Evolutionary conservation across 1,140 invertebrate species (phyloP).

Genomic region (Hermatobates lingyangjiaoensis): DNA sequence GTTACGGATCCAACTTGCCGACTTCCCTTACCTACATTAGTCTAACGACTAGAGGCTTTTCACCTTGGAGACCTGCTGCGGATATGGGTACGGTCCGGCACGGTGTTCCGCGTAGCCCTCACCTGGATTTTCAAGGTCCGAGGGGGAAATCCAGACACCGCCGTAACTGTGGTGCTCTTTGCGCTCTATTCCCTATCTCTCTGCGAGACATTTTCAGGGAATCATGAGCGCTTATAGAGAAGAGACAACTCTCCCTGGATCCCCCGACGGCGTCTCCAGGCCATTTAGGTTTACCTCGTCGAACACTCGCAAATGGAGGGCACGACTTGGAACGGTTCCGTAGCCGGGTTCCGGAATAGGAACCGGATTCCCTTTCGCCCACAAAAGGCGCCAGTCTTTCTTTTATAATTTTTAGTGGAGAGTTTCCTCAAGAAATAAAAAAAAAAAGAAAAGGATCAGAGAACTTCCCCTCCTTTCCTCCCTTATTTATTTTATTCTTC

Average conservation of each 20-base stretch:
- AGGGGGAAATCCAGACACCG: slow-evolving; percentile 42
- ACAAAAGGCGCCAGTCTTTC: no score
- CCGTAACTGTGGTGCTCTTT: slow-evolving; percentile 47
- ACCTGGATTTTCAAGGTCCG: slow-evolving; percentile 59
- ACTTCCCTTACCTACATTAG: slow-evolving; percentile 78
- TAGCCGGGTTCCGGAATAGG: not conserved
- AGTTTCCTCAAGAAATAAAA: no score
- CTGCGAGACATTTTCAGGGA: slow-evolving; percentile 52
- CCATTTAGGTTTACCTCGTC: slow-evolving; percentile 37
- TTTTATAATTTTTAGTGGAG: no score
- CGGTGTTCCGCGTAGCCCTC: slow-evolving; percentile 45
- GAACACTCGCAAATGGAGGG: not conserved
- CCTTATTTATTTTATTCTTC: no score
- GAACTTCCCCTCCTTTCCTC: no score
- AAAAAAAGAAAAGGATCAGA: no score
- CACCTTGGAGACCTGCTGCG: slow-evolving; percentile 76
- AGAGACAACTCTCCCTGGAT: slow-evolving; percentile 63
- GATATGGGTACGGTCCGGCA: slow-evolving; percentile 55
- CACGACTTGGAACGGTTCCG: not conserved
- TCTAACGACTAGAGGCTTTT: slow-evolving; percentile 76
- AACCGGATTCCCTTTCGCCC: slow-evolving; percentile 42
- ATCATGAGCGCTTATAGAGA: slow-evolving; percentile 49
- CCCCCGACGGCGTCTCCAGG: slow-evolving; percentile 49
- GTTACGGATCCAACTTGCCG: slow-evolving; percentile 65
- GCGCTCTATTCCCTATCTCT: slow-evolving; percentile 46